Conservation (phyloP, 2,113 vertebrate species). For the Peromyscus californicus region DNA sequence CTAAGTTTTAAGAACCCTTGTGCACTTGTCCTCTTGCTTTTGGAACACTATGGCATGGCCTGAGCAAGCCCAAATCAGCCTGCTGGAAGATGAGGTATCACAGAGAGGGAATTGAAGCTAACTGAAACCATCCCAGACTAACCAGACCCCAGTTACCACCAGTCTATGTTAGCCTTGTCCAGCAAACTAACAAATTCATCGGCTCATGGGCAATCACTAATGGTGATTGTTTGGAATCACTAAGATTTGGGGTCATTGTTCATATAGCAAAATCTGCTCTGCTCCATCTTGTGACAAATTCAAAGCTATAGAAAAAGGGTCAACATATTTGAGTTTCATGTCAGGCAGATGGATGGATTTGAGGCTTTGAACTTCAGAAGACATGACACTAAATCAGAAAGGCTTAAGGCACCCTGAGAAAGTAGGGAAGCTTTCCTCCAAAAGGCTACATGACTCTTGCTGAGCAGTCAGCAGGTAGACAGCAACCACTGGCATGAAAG, state of each 20-base stretch:
- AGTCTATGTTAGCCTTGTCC: background rate
- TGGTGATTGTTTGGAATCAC: background rate
- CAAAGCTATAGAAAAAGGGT: background rate
- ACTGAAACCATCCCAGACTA: background rate
- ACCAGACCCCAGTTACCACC: background rate
- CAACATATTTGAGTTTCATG: background rate
- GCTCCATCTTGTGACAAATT: background rate
- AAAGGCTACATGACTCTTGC: background rate
- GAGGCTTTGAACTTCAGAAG: background rate
- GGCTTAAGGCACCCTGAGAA: background rate
- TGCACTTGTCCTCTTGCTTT: background rate
- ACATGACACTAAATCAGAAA: background rate
- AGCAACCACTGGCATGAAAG: background rate
- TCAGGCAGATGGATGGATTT: background rate
- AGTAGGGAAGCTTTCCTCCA: background rate
- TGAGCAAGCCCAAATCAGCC: background rate
- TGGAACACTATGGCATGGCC: background rate
- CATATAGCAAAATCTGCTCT: constrained; percentile 4
- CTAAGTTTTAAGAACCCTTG: background rate
- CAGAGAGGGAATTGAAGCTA: background rate
- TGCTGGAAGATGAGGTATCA: background rate
- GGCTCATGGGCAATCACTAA: background rate
- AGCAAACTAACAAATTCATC: background rate
- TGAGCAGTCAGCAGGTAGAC: background rate
- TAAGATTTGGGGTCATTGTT: background rate